phyloP scores from a whole-genome alignment of 2,888 invertebrate genomes.

The Ecliptopera silaceata region DNA sequence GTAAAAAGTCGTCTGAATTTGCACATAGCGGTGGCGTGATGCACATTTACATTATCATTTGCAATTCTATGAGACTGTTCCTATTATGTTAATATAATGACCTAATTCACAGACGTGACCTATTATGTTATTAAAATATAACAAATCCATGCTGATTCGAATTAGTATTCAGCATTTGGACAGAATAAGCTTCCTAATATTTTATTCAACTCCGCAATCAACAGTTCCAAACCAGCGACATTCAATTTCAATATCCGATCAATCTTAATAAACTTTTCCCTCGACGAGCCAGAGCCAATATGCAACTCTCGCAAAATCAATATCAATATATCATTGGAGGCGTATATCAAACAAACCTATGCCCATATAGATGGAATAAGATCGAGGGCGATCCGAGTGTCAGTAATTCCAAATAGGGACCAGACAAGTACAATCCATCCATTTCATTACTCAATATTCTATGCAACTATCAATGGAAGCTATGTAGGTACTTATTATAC shows the following conservation, averaged over 20 bases:
- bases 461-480: conserved; percentile 11
- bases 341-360: conserved; percentile 7
- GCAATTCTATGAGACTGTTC: conserved; percentile 17
- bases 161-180: conserved; percentile 17
- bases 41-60: conserved; percentile 12
- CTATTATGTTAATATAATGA: conserved; percentile 12
- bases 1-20: conserved; percentile 20
- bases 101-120: conserved; percentile 23
- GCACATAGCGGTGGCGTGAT: conserved; percentile 16
- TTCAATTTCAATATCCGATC: conserved; percentile 12
- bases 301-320: conserved; percentile 23
- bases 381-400: conserved; percentile 8
- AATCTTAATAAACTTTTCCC: conserved; percentile 15
- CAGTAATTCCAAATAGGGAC: conserved; percentile 24
- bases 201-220: conserved; percentile 21
- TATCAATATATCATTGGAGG: conserved; percentile 17
- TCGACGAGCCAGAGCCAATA: conserved; percentile 9
- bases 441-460: not conserved
- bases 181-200: not conserved
- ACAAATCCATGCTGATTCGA: conserved; percentile 1
- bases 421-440: conserved; percentile 11
- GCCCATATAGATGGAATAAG: conserved; percentile 3
- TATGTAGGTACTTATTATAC: conserved; percentile 1
- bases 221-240: conserved; percentile 1
- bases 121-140: conserved; percentile 10